Conservation (phyloP, 2,888 invertebrate genomes). For the Andrena bucephala region DNA sequence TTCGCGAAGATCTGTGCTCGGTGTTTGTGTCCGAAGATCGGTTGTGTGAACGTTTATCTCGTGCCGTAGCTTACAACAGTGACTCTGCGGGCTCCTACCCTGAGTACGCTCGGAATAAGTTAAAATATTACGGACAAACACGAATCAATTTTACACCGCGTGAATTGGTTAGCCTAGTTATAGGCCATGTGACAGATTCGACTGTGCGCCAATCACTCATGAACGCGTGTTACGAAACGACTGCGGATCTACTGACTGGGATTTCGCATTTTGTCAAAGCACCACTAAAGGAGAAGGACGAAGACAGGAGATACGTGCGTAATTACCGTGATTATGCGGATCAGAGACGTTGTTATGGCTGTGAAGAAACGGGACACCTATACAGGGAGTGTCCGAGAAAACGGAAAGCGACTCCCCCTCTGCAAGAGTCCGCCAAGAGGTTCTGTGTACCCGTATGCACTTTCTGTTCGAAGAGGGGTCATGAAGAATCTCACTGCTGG, state of each 20-base stretch:
- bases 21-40: conserved; percentile 16
- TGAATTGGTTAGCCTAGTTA: conserved; percentile 4
- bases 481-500: too few species aligned
- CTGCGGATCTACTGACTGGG: background rate
- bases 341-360: background rate
- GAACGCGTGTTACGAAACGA: conserved; percentile 3
- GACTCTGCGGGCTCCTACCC: background rate
- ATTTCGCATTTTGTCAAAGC: conserved; percentile 10
- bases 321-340: background rate
- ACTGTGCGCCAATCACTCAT: conserved; percentile 2
- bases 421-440: background rate
- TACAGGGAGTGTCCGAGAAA: conserved; percentile 6
- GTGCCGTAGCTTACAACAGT: conserved; percentile 11
- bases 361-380: conserved; percentile 1
- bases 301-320: background rate
- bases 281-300: background rate
- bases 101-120: conserved; percentile 9
- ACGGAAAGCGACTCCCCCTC: background rate
- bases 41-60: conserved; percentile 6
- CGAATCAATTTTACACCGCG: conserved; percentile 1
- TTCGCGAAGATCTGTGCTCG: conserved; percentile 18
- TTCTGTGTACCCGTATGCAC: background rate
- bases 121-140: conserved; percentile 21
- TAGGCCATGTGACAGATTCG: background rate
- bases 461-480: too few species aligned